phyloP scores from a whole-genome alignment of 2,888 invertebrate genomes.

The Gari tellinella region DNA sequence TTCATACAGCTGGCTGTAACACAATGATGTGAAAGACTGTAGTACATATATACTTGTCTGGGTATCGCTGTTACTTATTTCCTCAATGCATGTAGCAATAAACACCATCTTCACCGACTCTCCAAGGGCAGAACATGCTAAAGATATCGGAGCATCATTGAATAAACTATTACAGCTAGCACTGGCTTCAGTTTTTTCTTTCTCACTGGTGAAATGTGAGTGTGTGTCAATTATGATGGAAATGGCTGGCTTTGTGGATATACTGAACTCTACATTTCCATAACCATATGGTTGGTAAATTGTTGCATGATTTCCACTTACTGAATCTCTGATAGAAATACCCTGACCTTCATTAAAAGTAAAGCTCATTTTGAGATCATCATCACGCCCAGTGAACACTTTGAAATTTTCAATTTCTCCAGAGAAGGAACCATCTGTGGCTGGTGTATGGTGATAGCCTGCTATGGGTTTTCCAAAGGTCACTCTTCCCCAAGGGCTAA shows the following conservation, averaged over 20 bases:
- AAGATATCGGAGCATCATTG: conserved; percentile 7
- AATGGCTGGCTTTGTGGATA: conserved; percentile 33
- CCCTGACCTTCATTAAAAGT: not conserved
- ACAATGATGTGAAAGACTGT: conserved; percentile 17
- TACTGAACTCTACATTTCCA: not conserved
- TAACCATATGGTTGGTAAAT: conserved; percentile 27
- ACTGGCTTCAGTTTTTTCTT: conserved; percentile 2
- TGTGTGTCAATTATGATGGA: conserved; percentile 13
- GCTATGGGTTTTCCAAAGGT: conserved; percentile 63
- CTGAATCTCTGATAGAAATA: conserved; percentile 1
- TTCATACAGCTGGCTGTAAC: conserved; percentile 14
- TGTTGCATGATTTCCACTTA: conserved; percentile 15
- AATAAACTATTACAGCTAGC: conserved; percentile 21
- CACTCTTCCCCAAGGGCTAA: conserved; percentile 62
- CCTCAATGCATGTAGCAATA: conserved; percentile 25
- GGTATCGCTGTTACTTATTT: conserved; percentile 11
- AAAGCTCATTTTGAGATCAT: conserved; percentile 16
- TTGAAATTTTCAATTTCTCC: conserved; percentile 48
- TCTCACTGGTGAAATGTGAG: conserved; percentile 16
- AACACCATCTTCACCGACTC: conserved; percentile 7
- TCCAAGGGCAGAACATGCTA: conserved; percentile 16
- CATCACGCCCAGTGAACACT: conserved; percentile 8
- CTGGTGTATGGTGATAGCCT: conserved; percentile 27
- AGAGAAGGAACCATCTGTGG: conserved; percentile 44
- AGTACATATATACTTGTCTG: conserved; percentile 12